These are phyloP conservation scores for Drosophila demipolita DNA, from an alignment of 2,888 invertebrate species.

Conservation along the genomic window DNA sequence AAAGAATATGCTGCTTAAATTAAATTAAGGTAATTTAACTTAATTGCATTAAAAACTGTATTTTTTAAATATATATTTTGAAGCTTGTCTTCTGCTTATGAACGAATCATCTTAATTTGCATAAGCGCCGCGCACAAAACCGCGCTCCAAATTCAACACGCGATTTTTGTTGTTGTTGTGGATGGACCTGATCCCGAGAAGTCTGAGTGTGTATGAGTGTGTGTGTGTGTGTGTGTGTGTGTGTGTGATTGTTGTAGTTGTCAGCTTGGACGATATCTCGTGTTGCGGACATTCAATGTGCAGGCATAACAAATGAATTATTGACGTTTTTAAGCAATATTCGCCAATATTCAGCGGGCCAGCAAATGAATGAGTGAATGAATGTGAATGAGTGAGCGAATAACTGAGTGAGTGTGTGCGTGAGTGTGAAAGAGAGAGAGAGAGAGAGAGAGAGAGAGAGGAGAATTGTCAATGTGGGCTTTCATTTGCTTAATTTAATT, in stretches of 20 bases:
- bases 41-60: slow-evolving; percentile 4
- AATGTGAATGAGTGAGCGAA: background rate
- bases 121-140: slow-evolving; percentile 70
- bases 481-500: slow-evolving; percentile 82
- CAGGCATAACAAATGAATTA: slow-evolving; percentile 85
- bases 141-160: slow-evolving; percentile 77
- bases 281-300: slow-evolving; percentile 83
- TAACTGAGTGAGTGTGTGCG: background rate
- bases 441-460: slow-evolving; percentile 44
- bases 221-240: background rate
- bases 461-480: slow-evolving; percentile 82
- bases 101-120: slow-evolving; percentile 71
- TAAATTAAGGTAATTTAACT: background rate
- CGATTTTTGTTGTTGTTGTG: slow-evolving; percentile 12
- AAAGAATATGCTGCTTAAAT: background rate
- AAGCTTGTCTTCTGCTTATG: slow-evolving; percentile 14
- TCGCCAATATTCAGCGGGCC: slow-evolving; percentile 78
- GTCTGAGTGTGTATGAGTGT: background rate
- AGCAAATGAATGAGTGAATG: background rate
- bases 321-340: slow-evolving; percentile 85
- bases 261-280: slow-evolving; percentile 73
- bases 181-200: slow-evolving; percentile 5
- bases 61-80: background rate
- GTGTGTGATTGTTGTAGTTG: slow-evolving; percentile 3
- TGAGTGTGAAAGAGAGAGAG: background rate